Conservation (phyloP, 2,113 vertebrate species). For the human region DNA sequence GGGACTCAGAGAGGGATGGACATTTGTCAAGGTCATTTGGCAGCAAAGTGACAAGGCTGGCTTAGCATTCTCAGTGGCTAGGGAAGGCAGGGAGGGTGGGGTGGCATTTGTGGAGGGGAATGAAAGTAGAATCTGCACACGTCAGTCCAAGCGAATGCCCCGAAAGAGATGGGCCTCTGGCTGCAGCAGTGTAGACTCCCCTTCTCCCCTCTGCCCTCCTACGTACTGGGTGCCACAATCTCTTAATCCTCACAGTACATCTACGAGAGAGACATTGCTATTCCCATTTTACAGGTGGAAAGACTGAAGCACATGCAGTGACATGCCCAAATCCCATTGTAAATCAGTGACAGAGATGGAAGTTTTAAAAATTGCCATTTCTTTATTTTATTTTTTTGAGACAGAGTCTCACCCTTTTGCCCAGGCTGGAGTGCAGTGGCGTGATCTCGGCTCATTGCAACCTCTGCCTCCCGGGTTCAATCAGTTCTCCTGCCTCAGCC, state of each 20-base stretch:
- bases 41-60: background rate
- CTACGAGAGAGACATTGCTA: background rate
- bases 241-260: background rate
- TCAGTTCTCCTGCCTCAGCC: no score
- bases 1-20: background rate
- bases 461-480: rapidly evolving
- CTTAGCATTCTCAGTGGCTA: rapidly evolving
- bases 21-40: rapidly evolving
- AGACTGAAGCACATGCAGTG: background rate
- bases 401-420: no score
- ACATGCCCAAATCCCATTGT: background rate
- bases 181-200: rapidly evolving
- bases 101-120: background rate
- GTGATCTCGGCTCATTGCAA: no score
- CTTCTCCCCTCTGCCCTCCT: rapidly evolving
- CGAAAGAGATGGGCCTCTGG: rapidly evolving
- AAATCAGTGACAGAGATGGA: background rate
- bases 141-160: background rate
- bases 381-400: no score
- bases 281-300: background rate
- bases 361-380: background rate
- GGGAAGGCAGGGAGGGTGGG: no score
- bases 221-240: rapidly evolving
- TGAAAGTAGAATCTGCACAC: background rate
- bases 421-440: no score